A percentile compares a stretch with the other conserved stretches of the same genome.
Evolutionary conservation across 1,140 invertebrate species (phyloP).

Genomic region (Lasioglossum albipes): DNA sequence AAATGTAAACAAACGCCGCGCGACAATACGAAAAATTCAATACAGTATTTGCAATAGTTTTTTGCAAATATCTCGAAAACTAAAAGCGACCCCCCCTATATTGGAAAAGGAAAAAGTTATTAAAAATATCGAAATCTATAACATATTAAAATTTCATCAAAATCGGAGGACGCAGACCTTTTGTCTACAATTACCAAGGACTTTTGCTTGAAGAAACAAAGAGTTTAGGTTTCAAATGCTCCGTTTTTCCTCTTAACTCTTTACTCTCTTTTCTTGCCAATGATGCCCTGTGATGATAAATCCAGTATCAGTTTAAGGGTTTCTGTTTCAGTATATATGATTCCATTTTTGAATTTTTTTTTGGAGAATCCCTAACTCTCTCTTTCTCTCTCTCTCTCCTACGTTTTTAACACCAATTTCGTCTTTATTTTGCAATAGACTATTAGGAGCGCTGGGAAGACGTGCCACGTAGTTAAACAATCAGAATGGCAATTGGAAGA

Average conservation of each 20-base stretch:
- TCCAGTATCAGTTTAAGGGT: neutral
- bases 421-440: neutral
- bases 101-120: too few relatives aligned
- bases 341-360: neutral
- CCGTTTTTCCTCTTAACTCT: neutral
- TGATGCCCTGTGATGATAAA: constrained; percentile 8
- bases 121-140: too few relatives aligned
- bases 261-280: neutral
- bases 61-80: too few relatives aligned
- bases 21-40: too few relatives aligned
- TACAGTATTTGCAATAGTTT: too few relatives aligned
- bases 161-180: too few relatives aligned
- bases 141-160: too few relatives aligned
- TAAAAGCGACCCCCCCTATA: too few relatives aligned
- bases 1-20: too few relatives aligned
- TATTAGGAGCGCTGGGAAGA: neutral
- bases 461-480: too few relatives aligned
- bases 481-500: neutral
- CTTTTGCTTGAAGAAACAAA: constrained; percentile 58
- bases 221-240: constrained; percentile 21
- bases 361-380: neutral
- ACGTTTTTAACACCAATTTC: neutral
- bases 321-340: neutral
- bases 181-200: too few relatives aligned
- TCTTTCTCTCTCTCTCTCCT: neutral